A percentile compares a stretch with the other conserved stretches of the same genome.
phyloP scores from a whole-genome alignment of 2,888 invertebrate genomes.

The Cephus rjabovi region DNA sequence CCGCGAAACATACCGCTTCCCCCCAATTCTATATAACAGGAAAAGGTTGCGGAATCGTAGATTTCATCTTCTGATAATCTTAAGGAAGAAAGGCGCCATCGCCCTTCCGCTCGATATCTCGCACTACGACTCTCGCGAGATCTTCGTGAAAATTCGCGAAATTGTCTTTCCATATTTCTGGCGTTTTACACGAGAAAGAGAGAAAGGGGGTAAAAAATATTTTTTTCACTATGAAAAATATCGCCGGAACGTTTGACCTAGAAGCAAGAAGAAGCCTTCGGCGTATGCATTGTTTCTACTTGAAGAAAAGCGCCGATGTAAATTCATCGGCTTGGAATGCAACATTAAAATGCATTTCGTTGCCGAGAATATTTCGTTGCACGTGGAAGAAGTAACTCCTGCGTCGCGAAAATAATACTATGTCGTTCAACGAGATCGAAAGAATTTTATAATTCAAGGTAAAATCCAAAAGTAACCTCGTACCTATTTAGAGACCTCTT shows the following conservation, averaged over 20 bases:
- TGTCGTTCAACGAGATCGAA: not conserved
- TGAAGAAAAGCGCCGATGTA: not conserved
- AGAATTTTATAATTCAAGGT: not conserved
- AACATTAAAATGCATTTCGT: not conserved
- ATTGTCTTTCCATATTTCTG: not conserved
- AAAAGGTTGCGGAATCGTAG: conserved; percentile 19
- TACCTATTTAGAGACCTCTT: not conserved
- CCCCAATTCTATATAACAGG: conserved; percentile 1
- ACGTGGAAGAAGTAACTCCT: not conserved
- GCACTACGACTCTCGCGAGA: conserved; percentile 14
- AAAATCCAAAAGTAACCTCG: not conserved
- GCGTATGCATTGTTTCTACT: not conserved
- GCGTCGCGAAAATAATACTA: not conserved
- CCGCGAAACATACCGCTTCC: not conserved
- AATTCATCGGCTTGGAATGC: not conserved
- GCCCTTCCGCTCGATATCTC: conserved; percentile 5
- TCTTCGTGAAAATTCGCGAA: not conserved
- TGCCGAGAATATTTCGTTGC: not conserved
- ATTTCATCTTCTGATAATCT: conserved; percentile 13
- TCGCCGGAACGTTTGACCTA: not conserved
- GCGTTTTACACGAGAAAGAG: not conserved
- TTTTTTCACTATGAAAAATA: not conserved
- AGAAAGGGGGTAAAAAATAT: not conserved
- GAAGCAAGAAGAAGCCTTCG: not conserved
- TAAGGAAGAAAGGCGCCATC: not conserved